Base-by-base conservation (phyloP, 2,888 invertebrate species). In the Zygaena filipendulae region DNA sequence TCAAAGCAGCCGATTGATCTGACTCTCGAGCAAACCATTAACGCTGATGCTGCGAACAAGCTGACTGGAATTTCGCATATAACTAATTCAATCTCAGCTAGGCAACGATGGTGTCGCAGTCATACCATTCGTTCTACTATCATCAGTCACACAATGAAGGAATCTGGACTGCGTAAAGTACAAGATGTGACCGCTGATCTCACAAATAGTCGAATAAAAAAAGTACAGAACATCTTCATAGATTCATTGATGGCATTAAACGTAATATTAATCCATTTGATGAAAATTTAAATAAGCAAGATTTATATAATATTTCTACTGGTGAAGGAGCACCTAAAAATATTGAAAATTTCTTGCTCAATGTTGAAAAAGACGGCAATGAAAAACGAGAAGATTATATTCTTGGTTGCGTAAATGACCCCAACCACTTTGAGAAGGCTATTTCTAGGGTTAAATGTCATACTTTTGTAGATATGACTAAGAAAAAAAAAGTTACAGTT, bases 1-100 rank as follows among this genome's bases (percentile, higher is more conserved):
- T 51, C 47, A 5, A 39, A 38, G 25, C 36, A 27, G 27, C 38
- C 38, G 24, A 35, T 47, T 7, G 48, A 49, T 25, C 24, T 49
- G 12, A 33, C 36, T 21, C 27, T 54, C 8, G 52, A 52, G 31
- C 40, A 43, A 29, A 52, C 46, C 11, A 46, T 47, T n/a, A 49
- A 49, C 31, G 43, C 40, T 14, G 40, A 48, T 39, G 45, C 43
- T 36, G 44, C 40, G 12, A 42, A 29, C 22, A 29, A 35, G 33
- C 27, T 38, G 16, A 40, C 43, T 31, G 49, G 41, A 10, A 38
- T 49, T 23, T 21, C 28, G 20, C 31, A 34, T 35, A 23, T 43
- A 12, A 45, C 32, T 9, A 45, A 49, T 29, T 45, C 47, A 22
- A 44, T 45, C 20, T 35, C 35, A 21, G 47, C 47, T 27, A 42